phyloP scores from a whole-genome alignment of 37 sponge, comb jelly and placozoan genomes.

The Spongilla lacustris region DNA sequence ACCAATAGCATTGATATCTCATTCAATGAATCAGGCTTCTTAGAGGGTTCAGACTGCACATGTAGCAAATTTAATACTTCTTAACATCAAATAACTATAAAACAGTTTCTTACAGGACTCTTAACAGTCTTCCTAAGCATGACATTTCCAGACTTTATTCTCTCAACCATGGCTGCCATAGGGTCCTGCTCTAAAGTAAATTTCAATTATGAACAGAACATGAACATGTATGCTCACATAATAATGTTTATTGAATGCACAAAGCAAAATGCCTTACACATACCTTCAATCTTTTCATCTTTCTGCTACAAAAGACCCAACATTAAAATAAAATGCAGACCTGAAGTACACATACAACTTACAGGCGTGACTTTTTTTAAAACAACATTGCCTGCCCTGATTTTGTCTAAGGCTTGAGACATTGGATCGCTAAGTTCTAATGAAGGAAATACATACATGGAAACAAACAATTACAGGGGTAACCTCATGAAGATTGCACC shows the following conservation, averaged over 20 bases:
- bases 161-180: constrained; percentile 74
- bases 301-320: neutral
- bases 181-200: constrained; percentile 47
- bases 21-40: neutral
- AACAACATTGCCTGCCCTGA: neutral
- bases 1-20: neutral
- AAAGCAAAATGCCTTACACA: neutral
- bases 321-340: neutral
- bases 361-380: neutral
- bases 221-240: too few species aligned
- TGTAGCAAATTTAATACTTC: neutral
- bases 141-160: constrained; percentile 70
- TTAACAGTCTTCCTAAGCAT: constrained; percentile 32
- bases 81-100: neutral
- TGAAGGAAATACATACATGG: neutral
- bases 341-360: neutral
- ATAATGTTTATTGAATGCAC: too few species aligned
- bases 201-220: too few species aligned
- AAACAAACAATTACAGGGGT: neutral
- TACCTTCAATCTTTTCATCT: neutral
- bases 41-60: neutral
- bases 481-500: neutral
- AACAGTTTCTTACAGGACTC: neutral
- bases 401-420: neutral
- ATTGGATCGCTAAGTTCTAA: neutral